phyloP scores from a whole-genome alignment of 2,113 vertebrate species.

The Colinus virginianus region DNA sequence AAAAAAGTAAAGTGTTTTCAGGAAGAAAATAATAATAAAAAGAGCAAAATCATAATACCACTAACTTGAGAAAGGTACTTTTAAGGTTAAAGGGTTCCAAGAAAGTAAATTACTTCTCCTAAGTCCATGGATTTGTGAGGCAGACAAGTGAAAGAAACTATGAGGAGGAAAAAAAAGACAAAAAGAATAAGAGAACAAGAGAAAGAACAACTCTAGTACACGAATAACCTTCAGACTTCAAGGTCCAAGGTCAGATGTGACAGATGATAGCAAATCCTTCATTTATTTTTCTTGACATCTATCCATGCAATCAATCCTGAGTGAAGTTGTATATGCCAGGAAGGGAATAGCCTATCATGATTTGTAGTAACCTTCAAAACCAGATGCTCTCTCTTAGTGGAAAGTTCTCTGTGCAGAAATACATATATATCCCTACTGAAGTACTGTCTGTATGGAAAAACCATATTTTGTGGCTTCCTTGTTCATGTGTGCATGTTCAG shows the following conservation, averaged over 20 bases:
- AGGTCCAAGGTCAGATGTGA: constrained; percentile 73
- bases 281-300: constrained; percentile 71
- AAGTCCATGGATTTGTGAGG: neutral
- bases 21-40: neutral
- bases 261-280: constrained; percentile 59
- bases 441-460: neutral
- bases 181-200: neutral
- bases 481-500: neutral
- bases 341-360: constrained; percentile 70
- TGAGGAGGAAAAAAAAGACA: neutral
- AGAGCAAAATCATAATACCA: neutral
- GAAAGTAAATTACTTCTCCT: neutral
- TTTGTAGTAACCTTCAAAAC: constrained; percentile 74
- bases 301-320: constrained; percentile 67
- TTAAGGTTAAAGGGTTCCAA: neutral
- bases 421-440: neutral
- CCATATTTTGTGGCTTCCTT: neutral
- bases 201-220: neutral
- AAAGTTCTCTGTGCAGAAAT: neutral
- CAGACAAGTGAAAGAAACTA: neutral
- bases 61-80: neutral
- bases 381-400: constrained; percentile 47
- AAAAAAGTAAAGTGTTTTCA: neutral
- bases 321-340: constrained; percentile 70
- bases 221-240: constrained; percentile 63